A percentile compares a stretch with the other conserved stretches of the same genome.
Conservation (phyloP, 2,888 invertebrate species). For the Pedicia rivosa region DNA sequence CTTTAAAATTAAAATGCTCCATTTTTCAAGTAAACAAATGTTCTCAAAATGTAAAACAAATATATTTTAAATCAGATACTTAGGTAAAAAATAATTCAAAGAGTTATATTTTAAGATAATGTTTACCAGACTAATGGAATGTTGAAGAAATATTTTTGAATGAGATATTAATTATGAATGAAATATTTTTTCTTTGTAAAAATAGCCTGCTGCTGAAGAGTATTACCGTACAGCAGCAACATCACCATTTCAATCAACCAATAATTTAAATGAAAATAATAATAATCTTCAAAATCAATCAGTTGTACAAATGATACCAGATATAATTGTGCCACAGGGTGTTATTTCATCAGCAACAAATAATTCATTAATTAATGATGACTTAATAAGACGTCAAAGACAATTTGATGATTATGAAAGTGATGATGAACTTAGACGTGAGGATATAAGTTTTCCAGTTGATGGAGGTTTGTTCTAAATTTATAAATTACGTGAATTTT, state of each 20-base stretch:
- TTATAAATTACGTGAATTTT: background rate
- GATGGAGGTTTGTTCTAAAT: conserved; percentile 49
- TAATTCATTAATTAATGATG: conserved; percentile 19
- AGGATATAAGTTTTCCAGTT: conserved; percentile 68
- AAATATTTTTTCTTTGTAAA: no score
- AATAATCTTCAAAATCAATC: conserved; percentile 5
- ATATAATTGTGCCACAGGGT: conserved; percentile 20
- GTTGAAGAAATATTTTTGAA: background rate
- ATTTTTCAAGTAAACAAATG: no score
- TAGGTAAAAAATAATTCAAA: no score
- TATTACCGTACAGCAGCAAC: conserved; percentile 40
- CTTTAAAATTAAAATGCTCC: no score
- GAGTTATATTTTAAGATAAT: conserved; percentile 3
- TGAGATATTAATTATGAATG: background rate
- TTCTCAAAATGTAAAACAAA: no score
- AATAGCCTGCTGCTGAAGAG: conserved; percentile 24
- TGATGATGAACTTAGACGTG: conserved; percentile 75
- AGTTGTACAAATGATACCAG: conserved; percentile 3
- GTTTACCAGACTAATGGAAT: background rate
- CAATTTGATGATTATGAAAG: conserved; percentile 70
- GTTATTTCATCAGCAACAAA: conserved; percentile 19
- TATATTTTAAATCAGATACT: no score
- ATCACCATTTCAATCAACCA: conserved; percentile 39
- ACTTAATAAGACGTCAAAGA: conserved; percentile 34
- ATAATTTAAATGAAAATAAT: conserved; percentile 10